Evolutionary conservation across 2,888 invertebrate species (phyloP), one percentile per base, ranked within the genome.

Genomic region (Octodonta nipae): DNA sequence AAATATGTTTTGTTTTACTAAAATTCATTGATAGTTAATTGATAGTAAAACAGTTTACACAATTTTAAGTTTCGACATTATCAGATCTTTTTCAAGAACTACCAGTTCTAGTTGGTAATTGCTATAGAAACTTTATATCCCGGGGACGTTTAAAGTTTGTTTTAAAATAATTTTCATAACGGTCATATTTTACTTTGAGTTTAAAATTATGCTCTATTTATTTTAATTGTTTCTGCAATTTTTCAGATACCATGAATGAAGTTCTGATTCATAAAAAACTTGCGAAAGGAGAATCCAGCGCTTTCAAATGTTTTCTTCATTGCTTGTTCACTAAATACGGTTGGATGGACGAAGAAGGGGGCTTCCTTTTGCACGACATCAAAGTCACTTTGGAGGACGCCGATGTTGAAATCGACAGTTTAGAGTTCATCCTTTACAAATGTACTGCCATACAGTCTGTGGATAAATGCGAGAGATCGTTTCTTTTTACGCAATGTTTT

Each of bases 321-420:
- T 61, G 61, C 36, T 44, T 61, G 5, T 59, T 59, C 44, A 53
- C 49, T 4, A 57, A 57, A 42, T 61, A 61, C 36, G 55, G 54
- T 5, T 61, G 60, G 60, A 61, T 61, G 60, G 60, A 61, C 34
- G 53, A 54, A 35, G 57, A 58, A 11, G 61, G 61, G 4, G 60
- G 60, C 6, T 60, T 60, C 37, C 42, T 57, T n/a, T 35, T 60
- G 26, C 55, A 55, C 33, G 50, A 52, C 35, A 60, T 61, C 26
- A 54, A 53, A 39, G 39, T 38, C 5, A 48, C 51, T 4, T 38
- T 61, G n/a, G 52, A 54, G 26, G 53, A 54, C 37, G 45, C 54
- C 8, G 47, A 53, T 11, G 42, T 60, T 5, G 52, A 55, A 28
- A 42, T 51, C 16, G 39, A 46, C 8, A 47, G 47, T 35, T 40